These are phyloP conservation scores for Pogona vitticeps DNA, from an alignment of 2,113 vertebrate species.

Conservation along the genomic window DNA sequence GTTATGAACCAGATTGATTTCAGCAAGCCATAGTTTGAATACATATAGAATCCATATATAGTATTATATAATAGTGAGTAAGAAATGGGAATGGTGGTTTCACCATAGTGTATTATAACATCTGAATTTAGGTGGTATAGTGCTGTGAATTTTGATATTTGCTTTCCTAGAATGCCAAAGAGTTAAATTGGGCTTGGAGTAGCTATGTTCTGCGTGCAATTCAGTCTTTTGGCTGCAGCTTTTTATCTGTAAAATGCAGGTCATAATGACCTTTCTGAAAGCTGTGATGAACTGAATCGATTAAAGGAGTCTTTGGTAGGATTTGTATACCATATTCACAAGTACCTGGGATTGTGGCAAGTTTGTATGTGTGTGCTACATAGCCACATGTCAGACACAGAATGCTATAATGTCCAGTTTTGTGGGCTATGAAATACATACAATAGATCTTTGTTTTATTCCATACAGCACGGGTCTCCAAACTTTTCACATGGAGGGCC, in stretches of 20 bases:
- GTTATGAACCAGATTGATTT: neutral
- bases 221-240: neutral
- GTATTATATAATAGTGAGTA: neutral
- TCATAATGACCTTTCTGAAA: neutral
- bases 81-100: too few relatives aligned
- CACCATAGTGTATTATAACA: neutral
- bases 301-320: neutral
- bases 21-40: neutral
- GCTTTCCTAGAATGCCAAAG: neutral
- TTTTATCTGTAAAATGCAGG: neutral
- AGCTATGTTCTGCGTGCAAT: neutral
- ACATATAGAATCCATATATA: too few relatives aligned
- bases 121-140: neutral
- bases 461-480: too few relatives aligned
- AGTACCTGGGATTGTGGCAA: neutral
- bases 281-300: neutral
- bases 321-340: neutral
- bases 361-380: too few relatives aligned
- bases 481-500: too few relatives aligned
- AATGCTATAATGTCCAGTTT: neutral
- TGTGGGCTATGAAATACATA: neutral
- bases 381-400: neutral
- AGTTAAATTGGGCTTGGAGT: neutral
- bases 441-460: neutral
- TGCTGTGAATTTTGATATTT: neutral